Percentiles rank a stretch among this genome's conserved stretches.
These are phyloP conservation scores for Phenacoccus solenopsis DNA, from an alignment of 1,140 invertebrate genomes.

Conservation along the genomic window DNA sequence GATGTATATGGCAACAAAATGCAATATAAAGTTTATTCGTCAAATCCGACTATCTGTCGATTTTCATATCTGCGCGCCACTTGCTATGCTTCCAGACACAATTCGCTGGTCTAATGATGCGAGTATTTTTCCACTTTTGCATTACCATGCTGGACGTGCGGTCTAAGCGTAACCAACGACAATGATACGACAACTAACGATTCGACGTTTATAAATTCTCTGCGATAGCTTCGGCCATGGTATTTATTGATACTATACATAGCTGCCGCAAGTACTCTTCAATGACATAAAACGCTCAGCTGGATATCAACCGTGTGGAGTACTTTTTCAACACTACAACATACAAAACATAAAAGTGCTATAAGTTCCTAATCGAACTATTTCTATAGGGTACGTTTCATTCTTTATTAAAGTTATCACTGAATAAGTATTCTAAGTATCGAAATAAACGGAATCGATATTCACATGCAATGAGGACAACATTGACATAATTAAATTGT, in stretches of 20 bases:
- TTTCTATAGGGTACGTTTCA: too few relatives aligned
- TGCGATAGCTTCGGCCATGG: neutral
- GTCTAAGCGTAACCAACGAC: neutral
- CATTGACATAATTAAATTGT: too few relatives aligned
- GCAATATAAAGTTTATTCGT: neutral
- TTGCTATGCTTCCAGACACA: conserved; percentile 9
- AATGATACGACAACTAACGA: neutral
- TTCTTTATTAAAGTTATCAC: too few relatives aligned
- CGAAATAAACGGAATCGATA: too few relatives aligned
- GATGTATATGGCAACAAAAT: neutral
- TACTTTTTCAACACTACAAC: too few relatives aligned
- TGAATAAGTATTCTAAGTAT: too few relatives aligned
- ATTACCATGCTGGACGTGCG: neutral
- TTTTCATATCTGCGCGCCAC: conserved; percentile 14
- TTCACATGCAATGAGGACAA: too few relatives aligned
- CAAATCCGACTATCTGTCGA: conserved; percentile 8
- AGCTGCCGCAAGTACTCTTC: neutral
- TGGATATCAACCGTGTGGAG: too few relatives aligned
- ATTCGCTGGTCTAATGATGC: neutral
- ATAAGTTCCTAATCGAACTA: too few relatives aligned
- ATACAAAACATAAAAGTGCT: too few relatives aligned
- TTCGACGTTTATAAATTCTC: neutral
- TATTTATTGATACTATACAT: neutral
- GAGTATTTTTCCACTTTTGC: neutral
- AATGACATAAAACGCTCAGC: neutral